Conservation (phyloP, 2,888 invertebrate species). For the Ditula angustiorana region DNA sequence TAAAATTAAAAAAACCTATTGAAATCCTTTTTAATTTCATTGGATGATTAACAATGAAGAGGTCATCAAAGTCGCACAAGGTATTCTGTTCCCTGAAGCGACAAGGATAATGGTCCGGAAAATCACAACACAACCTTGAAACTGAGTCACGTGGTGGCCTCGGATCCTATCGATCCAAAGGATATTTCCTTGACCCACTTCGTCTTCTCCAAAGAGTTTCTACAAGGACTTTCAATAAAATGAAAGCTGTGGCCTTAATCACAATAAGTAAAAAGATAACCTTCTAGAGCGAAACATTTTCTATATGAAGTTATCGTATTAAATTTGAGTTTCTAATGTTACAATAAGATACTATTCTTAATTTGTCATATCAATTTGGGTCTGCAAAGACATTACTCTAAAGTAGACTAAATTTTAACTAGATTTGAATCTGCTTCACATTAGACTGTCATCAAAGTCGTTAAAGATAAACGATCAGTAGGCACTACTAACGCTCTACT, state of each 20-base stretch:
- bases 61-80: neutral
- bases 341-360: neutral
- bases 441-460: conserved; percentile 1
- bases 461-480: conserved; percentile 13
- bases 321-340: neutral
- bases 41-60: neutral
- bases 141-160: conserved; percentile 47
- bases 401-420: neutral
- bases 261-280: conserved; percentile 5
- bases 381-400: neutral
- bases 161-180: conserved; percentile 46
- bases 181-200: conserved; percentile 65
- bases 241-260: conserved; percentile 28
- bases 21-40: neutral
- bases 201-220: conserved; percentile 27
- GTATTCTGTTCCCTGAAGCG: conserved; percentile 17
- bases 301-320: neutral
- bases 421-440: neutral
- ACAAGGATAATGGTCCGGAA: conserved; percentile 51
- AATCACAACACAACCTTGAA: conserved; percentile 40
- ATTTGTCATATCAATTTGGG: neutral
- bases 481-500: neutral
- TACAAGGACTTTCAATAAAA: conserved; percentile 27
- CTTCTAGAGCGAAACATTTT: conserved; percentile 12
- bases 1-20: neutral